Evolutionary conservation across 2,113 vertebrate species (phyloP), one percentile per base, ranked within the genome.

Genomic region (Solea senegalensis): DNA sequence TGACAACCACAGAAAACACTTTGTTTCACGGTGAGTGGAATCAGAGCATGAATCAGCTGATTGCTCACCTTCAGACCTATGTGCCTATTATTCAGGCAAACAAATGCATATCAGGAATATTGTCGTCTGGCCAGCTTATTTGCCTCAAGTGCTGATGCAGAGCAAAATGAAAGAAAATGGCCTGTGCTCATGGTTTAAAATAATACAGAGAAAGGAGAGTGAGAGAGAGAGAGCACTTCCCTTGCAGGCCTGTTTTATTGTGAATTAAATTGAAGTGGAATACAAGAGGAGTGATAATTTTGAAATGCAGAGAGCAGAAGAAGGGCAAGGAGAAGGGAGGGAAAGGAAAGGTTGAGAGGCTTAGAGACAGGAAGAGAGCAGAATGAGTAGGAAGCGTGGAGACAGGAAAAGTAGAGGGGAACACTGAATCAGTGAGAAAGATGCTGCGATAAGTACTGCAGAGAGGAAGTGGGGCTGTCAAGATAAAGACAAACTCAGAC

Each of bases 401-500:
- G 78, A 82, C 79, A 80, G 80, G 64, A 83, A 78, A 78, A 81
- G 80, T 64, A 65, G 74, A 6, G 74, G 68, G 68, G 72, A 75
- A 64, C 76, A 76, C 74, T 78, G 86, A 90, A 85, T 88, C 85
- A 83, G 80, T 82, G 73, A 72, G 45, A 52, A 78, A 85, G 90
- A 90, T 90, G 86, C 76, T 85, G 79, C 8, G 90, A 91, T 89
- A 87, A 89, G 87, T 78, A 80, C 72, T 77, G 80, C 80, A 67
- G 65, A 77, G 81, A 87, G 88, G 88, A 90, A 90, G 88, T 86
- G 83, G 79, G 77, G 67, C 82, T 90, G 84, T 86, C 79, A 68
- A 86, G 86, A 90, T 89, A 84, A 84, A 86, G 83, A 86, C 82
- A 69, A 84, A 86, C 82, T 82, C 82, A 85, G 85, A 86, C 76